These are phyloP conservation scores for Oreochromis tanganicae DNA, from an alignment of 2,113 vertebrate species.

Conservation along the genomic window DNA sequence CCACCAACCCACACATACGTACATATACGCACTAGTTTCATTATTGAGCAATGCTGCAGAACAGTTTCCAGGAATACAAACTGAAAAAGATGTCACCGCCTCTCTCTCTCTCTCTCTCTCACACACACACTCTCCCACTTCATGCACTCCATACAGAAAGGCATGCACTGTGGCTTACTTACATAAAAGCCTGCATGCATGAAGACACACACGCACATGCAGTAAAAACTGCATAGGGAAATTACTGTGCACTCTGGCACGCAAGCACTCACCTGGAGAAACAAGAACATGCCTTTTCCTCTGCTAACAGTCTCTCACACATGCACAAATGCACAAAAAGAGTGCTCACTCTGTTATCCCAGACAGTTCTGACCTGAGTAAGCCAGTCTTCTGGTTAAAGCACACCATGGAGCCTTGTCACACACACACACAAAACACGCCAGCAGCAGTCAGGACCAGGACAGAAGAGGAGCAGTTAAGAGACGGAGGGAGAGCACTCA, in stretches of 20 bases:
- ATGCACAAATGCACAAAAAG: constrained; percentile 13
- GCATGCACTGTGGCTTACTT: constrained; percentile 47
- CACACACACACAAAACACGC: constrained; percentile 17
- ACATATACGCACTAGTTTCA: constrained; percentile 57
- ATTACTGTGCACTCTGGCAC: constrained; percentile 57
- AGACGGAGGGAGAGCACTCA: constrained; percentile 45
- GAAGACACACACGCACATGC: constrained; percentile 13
- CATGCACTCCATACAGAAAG: constrained; percentile 45
- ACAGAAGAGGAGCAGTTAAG: constrained; percentile 41
- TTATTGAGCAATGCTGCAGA: constrained; percentile 72
- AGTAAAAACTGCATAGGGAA: constrained; percentile 33
- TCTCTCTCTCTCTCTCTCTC: constrained; percentile 5
- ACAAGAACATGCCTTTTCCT: constrained; percentile 34
- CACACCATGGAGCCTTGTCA: constrained; percentile 38
- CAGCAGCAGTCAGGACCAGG: constrained; percentile 20
- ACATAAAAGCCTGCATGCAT: constrained; percentile 37
- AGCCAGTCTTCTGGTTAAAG: constrained; percentile 47
- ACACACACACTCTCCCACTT: constrained; percentile 23
- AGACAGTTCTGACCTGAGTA: constrained; percentile 65
- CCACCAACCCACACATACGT: constrained; percentile 12
- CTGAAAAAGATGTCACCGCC: constrained; percentile 60
- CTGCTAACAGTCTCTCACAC: constrained; percentile 2
- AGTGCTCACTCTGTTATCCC: constrained; percentile 30
- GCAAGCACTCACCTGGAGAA: constrained; percentile 56
- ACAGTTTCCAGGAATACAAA: constrained; percentile 77